Percentiles rank a stretch among this genome's conserved stretches.
Conservation (phyloP, 2,888 invertebrate genomes). For the Stictocephala bisonia region DNA sequence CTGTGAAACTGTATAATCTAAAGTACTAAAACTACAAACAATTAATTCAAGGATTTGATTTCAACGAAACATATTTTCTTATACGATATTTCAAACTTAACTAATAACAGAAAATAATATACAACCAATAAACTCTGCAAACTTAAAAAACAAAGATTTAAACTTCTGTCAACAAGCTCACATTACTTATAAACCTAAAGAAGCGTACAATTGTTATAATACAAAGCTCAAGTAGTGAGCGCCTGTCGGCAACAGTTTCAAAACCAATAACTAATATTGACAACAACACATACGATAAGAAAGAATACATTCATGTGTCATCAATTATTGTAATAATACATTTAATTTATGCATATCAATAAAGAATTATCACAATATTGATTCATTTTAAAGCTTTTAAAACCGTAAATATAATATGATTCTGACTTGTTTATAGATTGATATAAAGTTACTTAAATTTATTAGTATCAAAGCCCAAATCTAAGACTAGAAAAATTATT, state of each 20-base stretch:
- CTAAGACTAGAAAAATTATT: no score
- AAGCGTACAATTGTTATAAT: conserved; percentile 35
- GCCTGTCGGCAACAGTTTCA: conserved; percentile 1
- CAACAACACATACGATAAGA: no score
- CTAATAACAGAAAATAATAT: conserved; percentile 22
- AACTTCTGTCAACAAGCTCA: background rate
- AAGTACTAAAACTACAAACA: conserved; percentile 26
- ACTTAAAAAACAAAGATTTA: conserved; percentile 28
- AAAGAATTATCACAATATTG: no score
- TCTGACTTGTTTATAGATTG: no score
- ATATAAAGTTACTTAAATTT: no score
- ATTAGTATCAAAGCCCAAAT: no score
- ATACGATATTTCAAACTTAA: conserved; percentile 8
- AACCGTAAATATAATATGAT: no score
- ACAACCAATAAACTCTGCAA: conserved; percentile 48
- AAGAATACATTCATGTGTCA: no score
- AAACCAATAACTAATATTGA: no score
- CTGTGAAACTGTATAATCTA: conserved; percentile 2
- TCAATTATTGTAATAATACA: no score
- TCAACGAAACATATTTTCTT: background rate
- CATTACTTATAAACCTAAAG: conserved; percentile 29
- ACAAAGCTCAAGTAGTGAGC: conserved; percentile 10
- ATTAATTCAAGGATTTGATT: conserved; percentile 37
- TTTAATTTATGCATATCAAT: no score
- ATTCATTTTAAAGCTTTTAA: no score